A percentile compares a stretch with the other conserved stretches of the same genome.
phyloP scores from a whole-genome alignment of 2,888 invertebrate species.

The Xestia xanthographa region DNA sequence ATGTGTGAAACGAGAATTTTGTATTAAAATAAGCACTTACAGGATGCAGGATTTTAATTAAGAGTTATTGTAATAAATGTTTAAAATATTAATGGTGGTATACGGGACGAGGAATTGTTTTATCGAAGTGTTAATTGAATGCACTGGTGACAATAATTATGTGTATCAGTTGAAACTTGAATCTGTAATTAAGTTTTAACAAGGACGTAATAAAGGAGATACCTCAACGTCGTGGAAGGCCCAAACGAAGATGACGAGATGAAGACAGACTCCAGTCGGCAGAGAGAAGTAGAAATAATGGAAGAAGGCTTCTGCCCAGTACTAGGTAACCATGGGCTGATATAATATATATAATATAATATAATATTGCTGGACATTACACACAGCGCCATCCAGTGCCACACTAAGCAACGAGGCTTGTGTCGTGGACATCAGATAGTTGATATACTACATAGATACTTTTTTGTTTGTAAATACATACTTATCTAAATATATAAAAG shows the following conservation, averaged over 20 bases:
- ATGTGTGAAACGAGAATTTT: slow-evolving; percentile 30
- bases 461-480: too few species aligned
- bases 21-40: slow-evolving; percentile 43
- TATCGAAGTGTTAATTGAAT: not conserved
- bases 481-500: too few species aligned
- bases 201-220: not conserved
- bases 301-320: not conserved
- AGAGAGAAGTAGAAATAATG: not conserved
- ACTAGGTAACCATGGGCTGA: not conserved
- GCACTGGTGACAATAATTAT: not conserved
- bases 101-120: slow-evolving; percentile 8
- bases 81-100: slow-evolving; percentile 29
- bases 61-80: slow-evolving; percentile 45
- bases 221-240: not conserved
- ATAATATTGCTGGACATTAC: too few species aligned
- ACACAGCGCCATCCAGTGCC: too few species aligned
- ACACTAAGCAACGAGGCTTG: too few species aligned
- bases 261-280: not conserved
- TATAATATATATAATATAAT: too few species aligned
- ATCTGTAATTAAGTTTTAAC: not conserved
- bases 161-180: not conserved
- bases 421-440: too few species aligned
- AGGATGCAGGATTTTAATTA: slow-evolving; percentile 46
- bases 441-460: too few species aligned
- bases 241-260: not conserved